phyloP scores from a whole-genome alignment of 2,113 vertebrate species.

The Cottus gobio region DNA sequence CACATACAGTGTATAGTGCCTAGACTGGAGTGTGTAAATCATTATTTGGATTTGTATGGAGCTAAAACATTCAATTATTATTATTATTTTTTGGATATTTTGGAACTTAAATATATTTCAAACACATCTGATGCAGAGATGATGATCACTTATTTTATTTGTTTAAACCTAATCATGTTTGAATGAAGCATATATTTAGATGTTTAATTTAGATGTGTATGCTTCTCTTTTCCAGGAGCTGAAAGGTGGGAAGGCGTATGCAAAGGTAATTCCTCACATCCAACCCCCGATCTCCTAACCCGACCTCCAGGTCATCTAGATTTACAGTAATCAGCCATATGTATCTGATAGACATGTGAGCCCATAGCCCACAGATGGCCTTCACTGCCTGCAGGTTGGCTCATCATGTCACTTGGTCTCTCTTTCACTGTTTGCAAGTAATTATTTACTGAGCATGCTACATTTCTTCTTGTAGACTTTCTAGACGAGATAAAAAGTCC shows the following conservation, averaged over 20 bases:
- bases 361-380: slow-evolving; percentile 58
- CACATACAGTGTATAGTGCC: not conserved
- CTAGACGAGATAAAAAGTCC: not conserved
- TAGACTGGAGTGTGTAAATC: not conserved
- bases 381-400: slow-evolving; percentile 43
- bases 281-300: slow-evolving; percentile 3
- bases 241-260: slow-evolving; percentile 96
- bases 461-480: not conserved
- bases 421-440: not conserved
- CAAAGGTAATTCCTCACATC: slow-evolving; percentile 87
- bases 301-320: slow-evolving; percentile 25
- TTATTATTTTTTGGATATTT: no score
- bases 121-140: not conserved
- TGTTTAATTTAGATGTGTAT: slow-evolving; percentile 18
- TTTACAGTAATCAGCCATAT: slow-evolving; percentile 49
- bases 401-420: not conserved
- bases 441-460: slow-evolving; percentile 14
- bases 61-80: not conserved
- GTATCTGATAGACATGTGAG: slow-evolving; percentile 22
- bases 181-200: not conserved
- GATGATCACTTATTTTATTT: not conserved
- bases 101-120: not conserved
- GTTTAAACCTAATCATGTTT: not conserved
- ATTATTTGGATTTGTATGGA: not conserved
- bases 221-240: slow-evolving; percentile 87